Percentiles rank a stretch among this genome's conserved stretches.
These are phyloP conservation scores for Antheraea mylitta DNA, from an alignment of 1,140 invertebrate species.

Conservation along the genomic window DNA sequence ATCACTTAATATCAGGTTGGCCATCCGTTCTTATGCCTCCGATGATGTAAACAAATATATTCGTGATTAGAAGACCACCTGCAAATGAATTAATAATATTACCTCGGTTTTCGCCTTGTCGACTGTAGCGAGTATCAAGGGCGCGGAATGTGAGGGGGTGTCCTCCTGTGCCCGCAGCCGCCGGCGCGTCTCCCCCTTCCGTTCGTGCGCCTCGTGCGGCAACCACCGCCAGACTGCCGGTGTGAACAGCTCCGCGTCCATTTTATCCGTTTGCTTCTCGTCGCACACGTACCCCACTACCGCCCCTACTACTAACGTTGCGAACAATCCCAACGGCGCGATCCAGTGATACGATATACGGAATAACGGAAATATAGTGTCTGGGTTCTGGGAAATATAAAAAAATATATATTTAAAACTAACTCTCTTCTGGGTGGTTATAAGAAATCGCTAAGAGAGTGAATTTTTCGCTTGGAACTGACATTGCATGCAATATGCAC, in stretches of 20 bases:
- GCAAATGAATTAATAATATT: too few species aligned
- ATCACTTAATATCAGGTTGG: too few species aligned
- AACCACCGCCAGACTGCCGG: conserved; percentile 61
- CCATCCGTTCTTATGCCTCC: too few species aligned
- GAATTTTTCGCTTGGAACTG: too few species aligned
- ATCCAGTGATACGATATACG: conserved; percentile 89
- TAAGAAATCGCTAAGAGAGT: too few species aligned
- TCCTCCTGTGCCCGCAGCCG: conserved; percentile 26
- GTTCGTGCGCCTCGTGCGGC: conserved; percentile 45
- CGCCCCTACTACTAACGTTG: conserved; percentile 58
- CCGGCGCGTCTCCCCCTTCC: conserved; percentile 39
- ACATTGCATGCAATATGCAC: too few species aligned
- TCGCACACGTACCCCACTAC: conserved; percentile 60
- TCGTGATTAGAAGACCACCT: too few species aligned
- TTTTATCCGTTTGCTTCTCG: conserved; percentile 34
- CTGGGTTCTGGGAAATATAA: conserved; percentile 46
- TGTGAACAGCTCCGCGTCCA: conserved; percentile 70
- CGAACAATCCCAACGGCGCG: conserved; percentile 79
- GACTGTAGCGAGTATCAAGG: conserved; percentile 43
- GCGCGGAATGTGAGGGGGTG: conserved; percentile 35
- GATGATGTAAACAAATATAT: too few species aligned
- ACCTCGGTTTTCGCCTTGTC: conserved; percentile 15
- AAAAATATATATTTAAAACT: too few species aligned
- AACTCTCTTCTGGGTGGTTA: too few species aligned
- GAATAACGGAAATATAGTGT: conserved; percentile 83